Percentiles rank a stretch among this genome's conserved stretches.
Evolutionary conservation across 2,888 invertebrate genomes (phyloP).

Genomic region (Dynastes grantii): DNA sequence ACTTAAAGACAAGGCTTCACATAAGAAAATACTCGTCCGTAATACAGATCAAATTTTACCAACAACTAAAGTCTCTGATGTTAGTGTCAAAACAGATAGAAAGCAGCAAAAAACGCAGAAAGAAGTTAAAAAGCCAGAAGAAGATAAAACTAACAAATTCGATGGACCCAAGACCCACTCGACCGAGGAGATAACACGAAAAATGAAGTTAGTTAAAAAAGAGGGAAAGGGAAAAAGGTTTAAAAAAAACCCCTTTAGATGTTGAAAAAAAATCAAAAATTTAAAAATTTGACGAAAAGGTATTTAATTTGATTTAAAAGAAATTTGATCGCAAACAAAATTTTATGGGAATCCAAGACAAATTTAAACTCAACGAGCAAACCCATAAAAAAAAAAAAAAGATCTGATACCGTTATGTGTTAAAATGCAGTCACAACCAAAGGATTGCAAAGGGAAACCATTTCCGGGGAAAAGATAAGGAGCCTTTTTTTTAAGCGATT

Average conservation of each 20-base stretch:
- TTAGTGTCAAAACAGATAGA: slow-evolving; percentile 22
- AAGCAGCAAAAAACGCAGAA: slow-evolving; percentile 1
- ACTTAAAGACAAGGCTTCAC: slow-evolving; percentile 12
- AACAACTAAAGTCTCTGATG: slow-evolving; percentile 46
- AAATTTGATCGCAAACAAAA: neutral
- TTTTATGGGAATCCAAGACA: no score
- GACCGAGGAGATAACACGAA: slow-evolving; percentile 50
- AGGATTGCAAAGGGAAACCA: no score
- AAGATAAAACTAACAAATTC: slow-evolving; percentile 37
- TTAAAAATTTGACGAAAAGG: slow-evolving; percentile 53
- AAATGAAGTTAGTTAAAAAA: slow-evolving; percentile 52
- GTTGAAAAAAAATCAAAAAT: no score
- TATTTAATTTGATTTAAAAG: neutral
- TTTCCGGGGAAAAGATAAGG: no score
- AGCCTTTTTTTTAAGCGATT: slow-evolving; percentile 58
- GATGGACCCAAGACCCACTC: slow-evolving; percentile 54
- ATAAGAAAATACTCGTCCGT: slow-evolving; percentile 54
- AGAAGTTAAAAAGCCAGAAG: slow-evolving; percentile 1
- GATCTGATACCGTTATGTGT: slow-evolving; percentile 60
- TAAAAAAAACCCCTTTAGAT: slow-evolving; percentile 50
- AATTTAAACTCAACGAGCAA: no score
- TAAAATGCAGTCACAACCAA: slow-evolving; percentile 52
- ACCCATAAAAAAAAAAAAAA: no score
- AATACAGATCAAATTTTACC: slow-evolving; percentile 55
- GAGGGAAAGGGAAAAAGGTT: slow-evolving; percentile 49